phyloP scores from a whole-genome alignment of 2,888 invertebrate genomes.

The Orchestes rusci region DNA sequence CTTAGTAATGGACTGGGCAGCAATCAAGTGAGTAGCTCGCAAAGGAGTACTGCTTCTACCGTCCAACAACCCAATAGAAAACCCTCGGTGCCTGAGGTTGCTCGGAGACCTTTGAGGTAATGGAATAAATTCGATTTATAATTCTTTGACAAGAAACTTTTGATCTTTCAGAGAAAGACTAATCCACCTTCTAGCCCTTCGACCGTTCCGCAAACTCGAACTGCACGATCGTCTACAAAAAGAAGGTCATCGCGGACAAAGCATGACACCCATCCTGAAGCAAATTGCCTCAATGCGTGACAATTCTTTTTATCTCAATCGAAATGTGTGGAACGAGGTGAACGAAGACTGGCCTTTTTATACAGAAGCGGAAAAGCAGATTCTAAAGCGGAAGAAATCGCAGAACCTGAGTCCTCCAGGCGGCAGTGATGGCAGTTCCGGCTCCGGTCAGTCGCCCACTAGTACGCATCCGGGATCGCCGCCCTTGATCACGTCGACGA shows the following conservation, averaged over 20 bases:
- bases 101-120: constrained; percentile 65
- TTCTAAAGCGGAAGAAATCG: constrained; percentile 84
- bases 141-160: background rate
- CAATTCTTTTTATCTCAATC: constrained; percentile 82
- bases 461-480: constrained; percentile 69
- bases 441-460: constrained; percentile 72
- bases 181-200: constrained; percentile 87
- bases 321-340: constrained; percentile 87
- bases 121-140: constrained; percentile 1
- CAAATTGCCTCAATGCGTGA: constrained; percentile 77
- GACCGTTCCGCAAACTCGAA: constrained; percentile 91
- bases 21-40: constrained; percentile 43
- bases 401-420: constrained; percentile 87
- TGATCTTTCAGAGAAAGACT: constrained; percentile 74
- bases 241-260: constrained; percentile 84
- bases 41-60: constrained; percentile 34
- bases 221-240: constrained; percentile 70
- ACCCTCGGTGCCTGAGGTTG: constrained; percentile 56
- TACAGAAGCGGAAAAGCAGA: constrained; percentile 79
- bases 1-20: constrained; percentile 35
- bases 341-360: constrained; percentile 93
- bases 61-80: constrained; percentile 44
- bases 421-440: constrained; percentile 72
- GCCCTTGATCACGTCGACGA: constrained; percentile 53
- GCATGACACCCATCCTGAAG: constrained; percentile 69